Percentiles rank a stretch among this genome's conserved stretches.
Conservation (phyloP, 2,888 invertebrate species). For the Eudasyphora cyanicolor region DNA sequence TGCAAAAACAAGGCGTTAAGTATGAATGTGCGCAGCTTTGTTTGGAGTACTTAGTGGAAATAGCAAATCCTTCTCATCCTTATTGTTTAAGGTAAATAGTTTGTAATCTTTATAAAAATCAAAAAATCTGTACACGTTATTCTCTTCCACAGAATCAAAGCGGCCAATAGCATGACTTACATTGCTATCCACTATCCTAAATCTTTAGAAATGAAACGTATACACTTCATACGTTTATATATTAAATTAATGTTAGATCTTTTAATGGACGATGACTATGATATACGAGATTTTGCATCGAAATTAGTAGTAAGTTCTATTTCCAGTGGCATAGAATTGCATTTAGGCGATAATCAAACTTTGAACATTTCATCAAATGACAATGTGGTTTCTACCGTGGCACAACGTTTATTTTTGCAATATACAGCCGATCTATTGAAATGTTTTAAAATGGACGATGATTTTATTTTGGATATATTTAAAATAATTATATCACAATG, state of each 20-base stretch:
- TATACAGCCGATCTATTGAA: constrained; percentile 68
- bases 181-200: constrained; percentile 68
- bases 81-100: constrained; percentile 71
- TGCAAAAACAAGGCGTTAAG: constrained; percentile 65
- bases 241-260: constrained; percentile 72
- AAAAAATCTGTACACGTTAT: background rate
- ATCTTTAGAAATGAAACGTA: constrained; percentile 67
- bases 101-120: background rate
- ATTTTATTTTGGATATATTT: constrained; percentile 71
- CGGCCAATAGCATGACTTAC: constrained; percentile 70
- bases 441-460: constrained; percentile 63
- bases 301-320: constrained; percentile 70
- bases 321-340: constrained; percentile 69
- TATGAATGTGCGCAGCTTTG: constrained; percentile 67
- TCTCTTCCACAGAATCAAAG: constrained; percentile 70
- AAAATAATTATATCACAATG: constrained; percentile 67
- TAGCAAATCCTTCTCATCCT: constrained; percentile 70
- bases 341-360: constrained; percentile 63
- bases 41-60: constrained; percentile 71
- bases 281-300: constrained; percentile 73
- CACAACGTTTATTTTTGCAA: constrained; percentile 71
- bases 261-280: constrained; percentile 75
- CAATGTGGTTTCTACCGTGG: constrained; percentile 70
- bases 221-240: constrained; percentile 71
- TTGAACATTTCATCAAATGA: constrained; percentile 62